These are phyloP conservation scores for Crematogaster levior DNA, from an alignment of 2,888 invertebrate genomes.

Conservation along the genomic window DNA sequence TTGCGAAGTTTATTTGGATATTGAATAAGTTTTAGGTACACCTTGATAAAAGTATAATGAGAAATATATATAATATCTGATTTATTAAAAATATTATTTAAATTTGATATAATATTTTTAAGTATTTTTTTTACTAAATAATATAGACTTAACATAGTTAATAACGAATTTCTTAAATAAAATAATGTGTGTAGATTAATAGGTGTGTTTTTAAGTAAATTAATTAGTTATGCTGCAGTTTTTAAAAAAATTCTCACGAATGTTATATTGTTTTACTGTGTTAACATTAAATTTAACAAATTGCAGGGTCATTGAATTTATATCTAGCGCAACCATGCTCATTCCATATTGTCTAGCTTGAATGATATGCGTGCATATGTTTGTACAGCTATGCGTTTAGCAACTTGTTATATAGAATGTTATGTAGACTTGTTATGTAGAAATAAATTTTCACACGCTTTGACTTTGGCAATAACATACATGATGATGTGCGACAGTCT, in stretches of 20 bases:
- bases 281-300: not conserved
- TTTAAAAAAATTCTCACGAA: not conserved
- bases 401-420: conserved; percentile 39
- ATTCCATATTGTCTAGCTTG: not conserved
- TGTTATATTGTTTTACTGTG: not conserved
- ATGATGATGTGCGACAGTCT: conserved; percentile 44
- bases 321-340: not conserved
- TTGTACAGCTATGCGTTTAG: not conserved
- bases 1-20: not conserved
- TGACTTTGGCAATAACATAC: conserved; percentile 64
- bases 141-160: not conserved
- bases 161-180: not conserved
- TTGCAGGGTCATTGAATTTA: conserved; percentile 1
- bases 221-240: not conserved
- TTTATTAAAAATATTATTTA: not conserved
- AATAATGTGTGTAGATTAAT: not conserved
- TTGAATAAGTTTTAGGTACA: not conserved
- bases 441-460: conserved; percentile 67
- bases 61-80: not conserved
- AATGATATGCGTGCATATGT: not conserved
- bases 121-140: not conserved
- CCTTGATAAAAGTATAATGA: not conserved
- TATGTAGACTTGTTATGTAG: no score
- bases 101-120: not conserved
- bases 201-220: not conserved